Evolutionary conservation across 2,797 vertebrate genomes (phyloP).

Genomic region (Gymnodraco acuticeps): DNA sequence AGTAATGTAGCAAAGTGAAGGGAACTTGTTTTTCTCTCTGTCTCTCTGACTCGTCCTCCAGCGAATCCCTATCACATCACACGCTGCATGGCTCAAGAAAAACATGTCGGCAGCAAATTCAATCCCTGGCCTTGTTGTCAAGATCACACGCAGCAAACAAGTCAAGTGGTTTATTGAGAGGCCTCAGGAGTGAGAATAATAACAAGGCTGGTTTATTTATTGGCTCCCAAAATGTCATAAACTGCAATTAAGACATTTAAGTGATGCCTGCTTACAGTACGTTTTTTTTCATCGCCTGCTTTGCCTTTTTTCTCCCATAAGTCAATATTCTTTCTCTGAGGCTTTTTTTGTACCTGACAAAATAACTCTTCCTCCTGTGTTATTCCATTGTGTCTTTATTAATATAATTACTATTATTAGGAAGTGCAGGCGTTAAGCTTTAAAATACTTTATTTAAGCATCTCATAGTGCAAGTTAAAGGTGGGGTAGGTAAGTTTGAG

Average conservation of each 20-base stretch:
- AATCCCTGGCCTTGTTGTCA: slow-evolving; percentile 75
- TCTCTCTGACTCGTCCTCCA: slow-evolving; percentile 13
- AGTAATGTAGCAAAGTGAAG: background rate
- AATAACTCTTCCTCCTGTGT: background rate
- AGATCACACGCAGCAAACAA: slow-evolving; percentile 81
- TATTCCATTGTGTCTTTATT: background rate
- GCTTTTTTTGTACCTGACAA: background rate
- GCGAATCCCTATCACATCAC: slow-evolving; percentile 19
- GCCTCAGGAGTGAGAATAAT: slow-evolving; percentile 64
- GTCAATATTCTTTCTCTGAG: no score
- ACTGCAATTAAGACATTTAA: background rate
- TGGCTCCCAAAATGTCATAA: background rate
- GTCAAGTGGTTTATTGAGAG: slow-evolving; percentile 73
- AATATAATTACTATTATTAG: background rate
- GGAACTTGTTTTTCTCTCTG: background rate
- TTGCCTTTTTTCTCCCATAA: background rate
- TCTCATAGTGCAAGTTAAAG: background rate
- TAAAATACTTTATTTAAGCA: background rate
- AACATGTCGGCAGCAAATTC: slow-evolving; percentile 40
- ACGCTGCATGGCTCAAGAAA: slow-evolving; percentile 42
- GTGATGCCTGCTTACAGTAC: background rate
- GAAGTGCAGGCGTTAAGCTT: background rate
- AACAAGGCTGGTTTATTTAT: background rate
- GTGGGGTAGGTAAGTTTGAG: no score
- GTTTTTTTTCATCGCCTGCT: background rate